Evolutionary conservation across 1,140 invertebrate genomes (phyloP), one percentile per base, ranked within the genome.

Genomic region (Drosophila repletoides): DNA sequence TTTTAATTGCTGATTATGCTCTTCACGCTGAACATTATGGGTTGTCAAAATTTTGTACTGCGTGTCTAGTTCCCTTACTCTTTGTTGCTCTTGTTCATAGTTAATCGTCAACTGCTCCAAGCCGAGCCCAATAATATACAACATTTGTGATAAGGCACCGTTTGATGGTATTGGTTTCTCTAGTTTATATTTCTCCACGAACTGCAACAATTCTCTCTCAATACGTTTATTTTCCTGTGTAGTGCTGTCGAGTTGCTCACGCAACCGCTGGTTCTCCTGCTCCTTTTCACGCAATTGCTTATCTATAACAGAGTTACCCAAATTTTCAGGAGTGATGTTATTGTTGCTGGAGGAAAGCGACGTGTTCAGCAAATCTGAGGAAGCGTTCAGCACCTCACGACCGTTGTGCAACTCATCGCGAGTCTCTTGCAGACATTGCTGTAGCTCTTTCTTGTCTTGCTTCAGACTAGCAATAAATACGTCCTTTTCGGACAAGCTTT

Each of bases 231-330:
- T 67, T n/a, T 56, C 43, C 1, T 38, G 7, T 3, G 2, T 10
- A 9, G 36, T 45, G 5, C 65, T 0, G 9, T 24, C 9, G 3
- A 86, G 41, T 41, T 73, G 40, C n/a, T 72, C 52, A 6, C 48
- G 64, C 14, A 90, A 19, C 33, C 56, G 14, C 1, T 43, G n/a
- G 36, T 89, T 89, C 70, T 90, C 86, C 3, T 60, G 68, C 41
- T 90, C 81, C 34, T 86, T 88, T 29, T 90, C 89, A 2, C 83
- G 75, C 34, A 90, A 46, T 17, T 88, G 84, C 2, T 88, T 75
- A 36, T 90, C 89, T 6, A 90, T 51, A 1, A 90, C 88, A 0
- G 77, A 77, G 34, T 49, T 56, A 5, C 61, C 89, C 9, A 90
- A 45, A 63, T 84, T 90, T 51, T 90, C 89, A 0, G 86, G 84